Base-by-base conservation (phyloP, 1,140 invertebrate species). In the Danaus melanippus region DNA sequence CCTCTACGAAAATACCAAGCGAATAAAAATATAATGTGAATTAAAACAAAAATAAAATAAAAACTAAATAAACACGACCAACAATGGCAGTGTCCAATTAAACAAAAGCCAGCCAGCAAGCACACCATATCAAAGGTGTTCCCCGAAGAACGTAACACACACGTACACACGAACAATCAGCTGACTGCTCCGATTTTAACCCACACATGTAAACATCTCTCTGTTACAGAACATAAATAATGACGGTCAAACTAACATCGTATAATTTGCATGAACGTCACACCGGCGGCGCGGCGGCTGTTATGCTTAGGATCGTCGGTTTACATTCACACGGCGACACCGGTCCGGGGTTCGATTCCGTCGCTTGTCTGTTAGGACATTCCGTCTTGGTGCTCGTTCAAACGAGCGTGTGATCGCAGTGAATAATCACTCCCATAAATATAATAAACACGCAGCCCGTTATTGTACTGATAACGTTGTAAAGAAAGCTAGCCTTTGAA, bases 181-280 rank as follows among this genome's bases (percentile, higher is more conserved):
- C 84, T 84, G 84, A 84, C 76, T 86, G 84, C 81, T 84, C 81
- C 77, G 84, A 84, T 86, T 86, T 84, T 79, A 86, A 82, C 81
- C 66, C 79, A 84, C 80, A 84, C 82, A 71, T 79, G 64, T 61
- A 65, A 70, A 67, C 70, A 70, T 74, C 21, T 32, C 21, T 32
- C 71, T 79, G 81, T 86, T 84, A 86, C 81, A 86, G 83, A 86
- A 84, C 84, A 86, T 86, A 84, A 86, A 86, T 86, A 86, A 86
- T 86, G 82, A 85, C 76, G 77, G 79, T 76, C 81, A 79, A 83
- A 81, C 83, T 84, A 80, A 78, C 72, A 66, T 74, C 79, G 79
- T 86, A 81, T 83, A 83, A 85, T 85, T 80, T 80, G 81, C 84
- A 80, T 76, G 74, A 78, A 69, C 75, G 71, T 69, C 69, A 74